A percentile compares a stretch with the other conserved stretches of the same genome.
Conservation (phyloP, 2,797 vertebrate genomes). For the Sebastes matsubarae region DNA sequence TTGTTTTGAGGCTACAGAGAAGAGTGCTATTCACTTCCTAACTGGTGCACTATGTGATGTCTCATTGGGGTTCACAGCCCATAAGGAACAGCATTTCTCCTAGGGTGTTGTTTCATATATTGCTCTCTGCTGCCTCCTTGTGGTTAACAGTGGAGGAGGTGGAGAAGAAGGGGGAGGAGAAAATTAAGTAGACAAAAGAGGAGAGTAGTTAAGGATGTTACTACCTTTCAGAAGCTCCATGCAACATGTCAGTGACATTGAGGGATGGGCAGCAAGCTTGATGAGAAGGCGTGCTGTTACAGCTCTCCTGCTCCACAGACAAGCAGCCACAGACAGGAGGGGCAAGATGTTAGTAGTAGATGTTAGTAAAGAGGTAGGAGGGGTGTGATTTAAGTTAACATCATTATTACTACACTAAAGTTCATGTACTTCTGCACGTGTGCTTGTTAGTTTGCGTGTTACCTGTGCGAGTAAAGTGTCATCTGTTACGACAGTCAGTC, state of each 20-base stretch:
- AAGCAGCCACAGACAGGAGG: constrained; percentile 50
- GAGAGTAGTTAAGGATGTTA: constrained; percentile 24
- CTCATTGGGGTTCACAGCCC: constrained; percentile 21
- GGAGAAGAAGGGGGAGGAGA: not conserved
- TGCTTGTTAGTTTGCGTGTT: constrained; percentile 15
- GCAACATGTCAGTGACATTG: constrained; percentile 81
- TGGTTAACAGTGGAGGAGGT: constrained; percentile 52
- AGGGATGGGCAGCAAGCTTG: constrained; percentile 83
- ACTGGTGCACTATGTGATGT: constrained; percentile 14
- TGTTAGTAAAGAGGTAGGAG: constrained; percentile 51
- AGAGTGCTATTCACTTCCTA: constrained; percentile 18
- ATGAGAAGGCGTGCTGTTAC: constrained; percentile 79
- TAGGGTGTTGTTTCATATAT: constrained; percentile 39
- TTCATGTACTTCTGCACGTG: not conserved
- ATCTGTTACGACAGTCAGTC: constrained; percentile 59
- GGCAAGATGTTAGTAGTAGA: constrained; percentile 54
- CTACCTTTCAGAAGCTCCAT: constrained; percentile 82
- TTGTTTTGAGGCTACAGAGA: constrained; percentile 15
- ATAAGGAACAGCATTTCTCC: not conserved
- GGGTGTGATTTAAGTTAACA: not conserved
- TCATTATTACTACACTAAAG: not conserved
- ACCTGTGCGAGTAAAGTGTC: constrained; percentile 61
- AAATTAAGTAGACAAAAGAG: not conserved
- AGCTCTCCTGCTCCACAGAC: constrained; percentile 75
- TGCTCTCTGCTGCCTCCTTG: constrained; percentile 77